Base-by-base conservation (phyloP, 2,113 vertebrate species). In the Gymnarchus niloticus region DNA sequence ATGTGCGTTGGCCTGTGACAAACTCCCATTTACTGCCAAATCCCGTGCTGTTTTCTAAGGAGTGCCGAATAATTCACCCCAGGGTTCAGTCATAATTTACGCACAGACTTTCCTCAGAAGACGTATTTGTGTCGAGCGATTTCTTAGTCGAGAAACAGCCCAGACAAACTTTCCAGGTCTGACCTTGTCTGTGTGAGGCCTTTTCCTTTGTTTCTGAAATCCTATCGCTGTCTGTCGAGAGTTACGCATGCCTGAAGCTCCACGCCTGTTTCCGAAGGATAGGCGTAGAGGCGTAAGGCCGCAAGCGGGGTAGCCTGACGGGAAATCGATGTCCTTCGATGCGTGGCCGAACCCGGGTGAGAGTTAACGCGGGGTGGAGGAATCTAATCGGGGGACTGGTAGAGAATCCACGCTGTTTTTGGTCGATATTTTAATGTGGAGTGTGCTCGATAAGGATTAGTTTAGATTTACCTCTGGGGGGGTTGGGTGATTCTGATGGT, bases 401-500 rank as follows among this genome's bases (percentile, higher is more conserved):
- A 3, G 19, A 44, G 25, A 56, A 19, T 46, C 44, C 54, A 44
- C 56, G 37, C 61, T n/a, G n/a, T 56, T 85, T 9, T 86, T 7
- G 56, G 89, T 92, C 91, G 91, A 89, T 91, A 91, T 88, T 76
- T 86, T 4, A 44, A 84, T 81, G 86, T 41, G 83, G 87, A 87
- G 86, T 83, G 49, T 87, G 83, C 87, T 85, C n/a, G 14, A 56
- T 0, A 83, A 87, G 91, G 91, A 92, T 93, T 91, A 91, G 84
- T n/a, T 37, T 17, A 81, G 89, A 92, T 93, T 65, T 33, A 61
- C 10, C 90, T 88, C 83, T 90, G 87, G 86, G 82, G 87, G 91
- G 91, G 92, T 89, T 91, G 88, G 90, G 91, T 92, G 90, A 92
- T 93, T 92, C 90, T 84, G 86, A 78, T 87, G 44, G 84, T 86